Conservation (phyloP, 2,888 invertebrate species). For the Sphecodes monilicornis region DNA sequence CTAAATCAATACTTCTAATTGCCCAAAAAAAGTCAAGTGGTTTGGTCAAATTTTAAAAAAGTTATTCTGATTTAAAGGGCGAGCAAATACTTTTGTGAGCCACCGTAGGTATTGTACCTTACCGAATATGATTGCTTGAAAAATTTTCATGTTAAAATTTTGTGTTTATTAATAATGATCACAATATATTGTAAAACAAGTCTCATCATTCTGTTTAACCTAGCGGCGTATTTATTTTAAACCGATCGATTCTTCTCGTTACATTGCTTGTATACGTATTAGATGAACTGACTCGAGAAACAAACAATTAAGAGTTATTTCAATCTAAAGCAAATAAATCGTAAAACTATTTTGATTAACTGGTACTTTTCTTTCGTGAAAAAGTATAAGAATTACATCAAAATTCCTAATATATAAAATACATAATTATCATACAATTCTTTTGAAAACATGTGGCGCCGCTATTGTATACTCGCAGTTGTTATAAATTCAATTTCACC, state of each 20-base stretch:
- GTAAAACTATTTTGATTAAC: neutral
- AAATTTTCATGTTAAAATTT: neutral
- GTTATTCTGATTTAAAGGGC: too few relatives aligned
- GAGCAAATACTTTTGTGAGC: too few relatives aligned
- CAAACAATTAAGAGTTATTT: neutral
- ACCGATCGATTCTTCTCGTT: neutral
- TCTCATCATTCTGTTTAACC: neutral
- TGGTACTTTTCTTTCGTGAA: neutral
- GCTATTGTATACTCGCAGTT: neutral
- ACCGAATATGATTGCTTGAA: neutral
- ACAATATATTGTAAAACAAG: neutral
- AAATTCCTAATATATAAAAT: neutral
- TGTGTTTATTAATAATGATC: neutral
- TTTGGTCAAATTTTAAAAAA: too few relatives aligned
- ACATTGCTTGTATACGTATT: neutral
- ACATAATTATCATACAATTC: neutral
- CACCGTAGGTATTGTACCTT: too few relatives aligned
- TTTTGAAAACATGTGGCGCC: constrained; percentile 10
- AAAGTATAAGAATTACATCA: neutral
- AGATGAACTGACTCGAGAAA: neutral
- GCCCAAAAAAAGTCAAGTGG: too few relatives aligned
- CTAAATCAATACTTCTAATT: too few relatives aligned
- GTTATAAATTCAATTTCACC: neutral
- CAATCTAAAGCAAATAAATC: neutral
- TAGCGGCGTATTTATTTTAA: constrained; percentile 4